A percentile compares a stretch with the other conserved stretches of the same genome.
phyloP scores from a whole-genome alignment of 2,113 vertebrate species.

The Chaetodon auriga region DNA sequence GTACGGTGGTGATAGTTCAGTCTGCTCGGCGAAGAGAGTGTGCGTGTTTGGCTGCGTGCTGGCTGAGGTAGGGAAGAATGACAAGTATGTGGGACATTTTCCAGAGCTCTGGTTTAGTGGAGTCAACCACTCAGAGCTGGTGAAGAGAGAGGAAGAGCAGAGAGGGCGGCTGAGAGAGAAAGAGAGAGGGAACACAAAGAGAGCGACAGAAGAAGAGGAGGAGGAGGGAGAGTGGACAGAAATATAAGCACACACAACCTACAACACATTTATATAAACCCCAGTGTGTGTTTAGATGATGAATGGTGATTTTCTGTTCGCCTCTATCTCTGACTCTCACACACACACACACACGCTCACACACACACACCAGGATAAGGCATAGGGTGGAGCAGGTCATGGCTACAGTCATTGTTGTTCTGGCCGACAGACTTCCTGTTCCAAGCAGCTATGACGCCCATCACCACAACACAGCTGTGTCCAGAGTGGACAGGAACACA shows the following conservation, averaged over 20 bases:
- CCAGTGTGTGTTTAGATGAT: conserved; percentile 37
- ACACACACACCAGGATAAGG: conserved; percentile 53
- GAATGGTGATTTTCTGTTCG: conserved; percentile 49
- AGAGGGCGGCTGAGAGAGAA: not conserved
- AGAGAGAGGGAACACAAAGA: not conserved
- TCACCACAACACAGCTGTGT: conserved; percentile 76
- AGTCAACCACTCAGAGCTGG: conserved; percentile 52
- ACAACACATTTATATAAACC: conserved; percentile 7
- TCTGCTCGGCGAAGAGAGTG: conserved; percentile 8
- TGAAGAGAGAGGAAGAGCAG: conserved; percentile 25
- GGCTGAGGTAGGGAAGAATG: conserved; percentile 80
- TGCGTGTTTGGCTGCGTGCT: conserved; percentile 43
- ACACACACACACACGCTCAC: conserved; percentile 36
- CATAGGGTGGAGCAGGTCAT: conserved; percentile 78
- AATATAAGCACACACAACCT: not conserved
- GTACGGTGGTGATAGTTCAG: conserved; percentile 7
- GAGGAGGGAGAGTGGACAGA: not conserved
- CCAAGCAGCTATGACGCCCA: conserved; percentile 70
- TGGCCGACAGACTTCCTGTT: conserved; percentile 85
- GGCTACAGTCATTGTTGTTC: conserved; percentile 84
- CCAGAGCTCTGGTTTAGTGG: conserved; percentile 79
- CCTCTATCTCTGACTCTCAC: conserved; percentile 36
- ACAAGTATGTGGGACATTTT: conserved; percentile 85
- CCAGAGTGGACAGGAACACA: conserved; percentile 49
- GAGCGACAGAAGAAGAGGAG: not conserved